Base-by-base conservation (phyloP, 2,797 vertebrate genomes). In the Paratrypauchen microcephalus region DNA sequence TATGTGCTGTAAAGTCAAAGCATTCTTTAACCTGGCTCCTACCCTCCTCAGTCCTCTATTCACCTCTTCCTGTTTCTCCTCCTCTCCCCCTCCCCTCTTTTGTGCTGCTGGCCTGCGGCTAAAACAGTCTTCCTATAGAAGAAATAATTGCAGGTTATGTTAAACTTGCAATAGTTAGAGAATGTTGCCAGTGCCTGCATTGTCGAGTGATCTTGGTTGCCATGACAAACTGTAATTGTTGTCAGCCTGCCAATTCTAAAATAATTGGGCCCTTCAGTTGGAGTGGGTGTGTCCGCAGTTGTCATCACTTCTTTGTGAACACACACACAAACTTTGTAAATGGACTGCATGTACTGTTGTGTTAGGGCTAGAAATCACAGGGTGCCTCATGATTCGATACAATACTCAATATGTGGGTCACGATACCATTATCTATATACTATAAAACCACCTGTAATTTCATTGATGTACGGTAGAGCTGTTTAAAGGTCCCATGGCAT, bases 241-340 rank as follows among this genome's bases (percentile, higher is more conserved):
- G 72, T 75, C 72, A 60, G 48, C 0, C 0, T 71, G 67, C 72
- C 80, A 81, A 71, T 47, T 0, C 2, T 65, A 71, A 75, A 71
- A 83, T 84, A 78, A 84, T 73, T 80, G 62, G 54, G 66, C 67
- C 66, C 50, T 80, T 30, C 55, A 76, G 45, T 48, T 68, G 69
- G 71, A 56, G 36, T 59, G 73, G 78, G 83, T 21, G 74, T 69
- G 74, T 71, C 61, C 24, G n/a, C 8, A 47, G 72, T 69, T 86
- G 78, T 86, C 82, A 84, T 73, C 80, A 59, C 60, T 52, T 61
- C 28, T 39, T 48, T 60, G 41, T 73, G 12, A 47, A 47, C 68
- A 62, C 66, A 32, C 47, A 59, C 41, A 69, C 28, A 16, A 52
- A 69, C 54, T 68, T 41, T 72, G 47, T 68, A 54, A 62, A 77